These are phyloP conservation scores for Cisticola juncidis DNA, from an alignment of 2,113 vertebrate species.

Conservation along the genomic window DNA sequence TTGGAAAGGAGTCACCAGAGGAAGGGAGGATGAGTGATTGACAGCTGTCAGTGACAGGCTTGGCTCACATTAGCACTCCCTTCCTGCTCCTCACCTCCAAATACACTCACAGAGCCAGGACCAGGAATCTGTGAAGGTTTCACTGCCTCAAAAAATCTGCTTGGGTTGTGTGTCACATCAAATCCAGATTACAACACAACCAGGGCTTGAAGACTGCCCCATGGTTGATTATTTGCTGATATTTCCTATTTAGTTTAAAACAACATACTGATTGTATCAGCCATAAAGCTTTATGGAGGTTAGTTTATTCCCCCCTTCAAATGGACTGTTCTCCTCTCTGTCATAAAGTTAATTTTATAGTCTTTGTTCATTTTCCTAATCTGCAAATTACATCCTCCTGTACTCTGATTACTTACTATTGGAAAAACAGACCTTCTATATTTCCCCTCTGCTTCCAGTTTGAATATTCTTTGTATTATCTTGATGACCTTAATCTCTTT, in stretches of 20 bases:
- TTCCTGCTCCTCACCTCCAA: background rate
- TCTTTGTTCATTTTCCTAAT: slow-evolving; percentile 82
- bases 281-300: slow-evolving; percentile 37
- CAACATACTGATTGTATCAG: slow-evolving; percentile 47
- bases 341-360: slow-evolving; percentile 82
- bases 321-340: slow-evolving; percentile 36
- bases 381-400: slow-evolving; percentile 81
- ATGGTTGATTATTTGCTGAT: slow-evolving; percentile 36
- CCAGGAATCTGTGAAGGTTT: background rate
- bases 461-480: slow-evolving; percentile 78
- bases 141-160: background rate
- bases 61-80: background rate
- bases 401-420: slow-evolving; percentile 77
- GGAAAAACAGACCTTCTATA: slow-evolving; percentile 73
- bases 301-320: slow-evolving; percentile 37
- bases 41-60: background rate
- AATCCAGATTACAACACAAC: background rate
- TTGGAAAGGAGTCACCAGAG: background rate
- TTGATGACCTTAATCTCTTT: slow-evolving; percentile 78
- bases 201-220: background rate
- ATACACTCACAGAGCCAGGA: background rate
- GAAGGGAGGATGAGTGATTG: background rate
- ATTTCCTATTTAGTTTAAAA: slow-evolving; percentile 41
- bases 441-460: slow-evolving; percentile 70
- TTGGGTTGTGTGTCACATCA: background rate